Conservation (phyloP, 2,113 vertebrate genomes). For the Indri indri region DNA sequence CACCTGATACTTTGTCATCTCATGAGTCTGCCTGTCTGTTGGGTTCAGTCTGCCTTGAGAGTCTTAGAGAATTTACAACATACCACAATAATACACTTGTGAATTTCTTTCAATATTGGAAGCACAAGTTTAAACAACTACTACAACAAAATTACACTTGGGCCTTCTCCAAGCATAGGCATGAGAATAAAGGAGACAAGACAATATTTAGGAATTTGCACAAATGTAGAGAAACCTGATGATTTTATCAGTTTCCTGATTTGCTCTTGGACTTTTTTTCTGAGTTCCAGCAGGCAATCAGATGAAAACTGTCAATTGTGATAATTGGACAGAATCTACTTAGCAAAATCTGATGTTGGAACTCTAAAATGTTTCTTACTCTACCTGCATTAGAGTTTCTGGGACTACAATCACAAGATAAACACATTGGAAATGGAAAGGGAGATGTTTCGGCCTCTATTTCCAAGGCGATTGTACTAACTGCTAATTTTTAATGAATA, state of each 20-base stretch:
- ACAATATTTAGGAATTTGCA: not conserved
- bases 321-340: slow-evolving; percentile 52
- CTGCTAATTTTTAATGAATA: not conserved
- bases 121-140: not conserved
- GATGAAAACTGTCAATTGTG: slow-evolving; percentile 37
- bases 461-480: not conserved
- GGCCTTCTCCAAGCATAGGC: not conserved
- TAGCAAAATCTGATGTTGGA: slow-evolving; percentile 30
- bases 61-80: not conserved
- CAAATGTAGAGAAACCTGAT: not conserved
- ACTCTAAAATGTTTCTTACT: not conserved
- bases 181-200: not conserved
- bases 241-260: not conserved
- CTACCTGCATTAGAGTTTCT: not conserved
- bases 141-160: not conserved
- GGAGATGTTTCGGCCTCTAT: not conserved
- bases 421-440: not conserved
- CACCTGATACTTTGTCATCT: not conserved
- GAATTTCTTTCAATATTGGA: not conserved
- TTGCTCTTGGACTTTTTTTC: not conserved
- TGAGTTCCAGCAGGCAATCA: not conserved
- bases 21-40: not conserved
- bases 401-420: not conserved
- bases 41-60: not conserved
- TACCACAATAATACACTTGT: not conserved